Base-by-base conservation (phyloP, 2,888 invertebrate species). In the Opisthograptis luteolata region DNA sequence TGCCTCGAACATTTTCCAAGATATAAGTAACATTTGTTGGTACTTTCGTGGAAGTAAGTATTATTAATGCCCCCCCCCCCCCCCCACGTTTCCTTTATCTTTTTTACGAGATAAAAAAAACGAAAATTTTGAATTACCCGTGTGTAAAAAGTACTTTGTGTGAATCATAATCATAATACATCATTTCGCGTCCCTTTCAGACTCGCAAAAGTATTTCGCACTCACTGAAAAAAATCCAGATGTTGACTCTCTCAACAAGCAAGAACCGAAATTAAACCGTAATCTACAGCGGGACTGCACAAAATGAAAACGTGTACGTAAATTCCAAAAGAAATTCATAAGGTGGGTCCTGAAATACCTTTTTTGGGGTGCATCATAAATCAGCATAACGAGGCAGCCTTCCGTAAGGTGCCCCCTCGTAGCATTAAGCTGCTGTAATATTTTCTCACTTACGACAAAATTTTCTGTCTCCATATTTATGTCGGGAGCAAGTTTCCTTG, bases 391-490 rank as follows among this genome's bases (percentile, higher is more conserved):
- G 87, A 86, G 85, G 74, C 64, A 76, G 74, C 79, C 81, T 87
- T 82, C 86, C 84, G 80, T 72, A 76, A 84, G 84, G 81, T 87
- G 81, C 80, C 77, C 67, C 81, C 76, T 80, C 79, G 80, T 79
- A 83, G 77, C 87, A 86, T 85, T 87, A 89, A 89, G 86, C 87
- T 79, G 68, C 79, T 70, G 83, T 84, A 87, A 88, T 90, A 90
- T 88, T 88, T 89, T 85, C 88, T 87, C 87, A 87, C 88, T 89
- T 87, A 87, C 82, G 84, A 79, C 81, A 76, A 85, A 86, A 88
- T 84, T 87, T 83, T 83, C 84, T 81, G 84, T 84, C 84, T 79
- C 76, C 76, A 75, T 87, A 84, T 87, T 89, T 87, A 87, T 78
- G 80, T 76, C 67, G 58, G 68, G 67, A 63, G 51, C 58, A 71